Percentiles rank a stretch among this genome's conserved stretches.
These are phyloP conservation scores for Drosophila barbarae DNA, from an alignment of 2,888 invertebrate species.

Conservation along the genomic window DNA sequence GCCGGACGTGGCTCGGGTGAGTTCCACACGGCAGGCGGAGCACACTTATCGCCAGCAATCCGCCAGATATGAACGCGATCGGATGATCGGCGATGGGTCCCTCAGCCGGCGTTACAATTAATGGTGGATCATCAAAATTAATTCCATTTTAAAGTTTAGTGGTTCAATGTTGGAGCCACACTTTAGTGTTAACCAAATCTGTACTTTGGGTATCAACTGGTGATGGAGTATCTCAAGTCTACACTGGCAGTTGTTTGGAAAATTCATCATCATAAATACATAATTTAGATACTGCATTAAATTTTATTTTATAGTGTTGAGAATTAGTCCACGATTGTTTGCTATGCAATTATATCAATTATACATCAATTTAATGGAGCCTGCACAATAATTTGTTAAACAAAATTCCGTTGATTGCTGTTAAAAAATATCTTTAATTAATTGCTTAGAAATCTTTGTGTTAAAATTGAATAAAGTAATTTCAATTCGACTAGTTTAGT, in stretches of 20 bases:
- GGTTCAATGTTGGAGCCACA: conserved; percentile 26
- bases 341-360: neutral
- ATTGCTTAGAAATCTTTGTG: neutral
- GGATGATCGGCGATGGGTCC: conserved; percentile 9
- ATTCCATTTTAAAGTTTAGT: conserved; percentile 35
- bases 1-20: neutral
- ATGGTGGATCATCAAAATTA: conserved; percentile 36
- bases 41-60: neutral
- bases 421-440: no score
- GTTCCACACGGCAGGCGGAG: conserved; percentile 3
- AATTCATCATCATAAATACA: conserved; percentile 4
- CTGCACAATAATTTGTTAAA: neutral
- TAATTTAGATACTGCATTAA: conserved; percentile 2
- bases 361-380: neutral
- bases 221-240: neutral
- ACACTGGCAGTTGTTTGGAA: neutral
- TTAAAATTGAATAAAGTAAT: neutral
- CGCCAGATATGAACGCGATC: conserved; percentile 26
- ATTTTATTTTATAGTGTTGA: conserved; percentile 1
- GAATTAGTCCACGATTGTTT: neutral
- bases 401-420: neutral
- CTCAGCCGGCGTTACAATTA: conserved; percentile 6
- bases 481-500: no score
- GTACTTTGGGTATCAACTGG: no score
- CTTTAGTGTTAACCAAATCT: conserved; percentile 9